A percentile compares a stretch with the other conserved stretches of the same genome.
Conservation (phyloP, 2,888 invertebrate species). For the Aethes cnicana region DNA sequence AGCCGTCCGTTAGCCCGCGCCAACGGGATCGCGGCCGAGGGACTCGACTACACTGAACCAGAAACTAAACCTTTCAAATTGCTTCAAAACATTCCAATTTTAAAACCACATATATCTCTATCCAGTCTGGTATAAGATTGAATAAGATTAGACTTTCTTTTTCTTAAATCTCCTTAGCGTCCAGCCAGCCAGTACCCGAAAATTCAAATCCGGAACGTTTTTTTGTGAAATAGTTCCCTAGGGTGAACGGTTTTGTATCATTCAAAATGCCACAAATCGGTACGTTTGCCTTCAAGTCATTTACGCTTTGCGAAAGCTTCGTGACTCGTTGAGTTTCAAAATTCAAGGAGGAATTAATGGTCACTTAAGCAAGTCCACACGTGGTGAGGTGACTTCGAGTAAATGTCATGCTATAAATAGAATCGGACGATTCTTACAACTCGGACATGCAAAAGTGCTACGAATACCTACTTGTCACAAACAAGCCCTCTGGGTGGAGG, state of each 20-base stretch:
- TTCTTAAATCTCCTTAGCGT: no score
- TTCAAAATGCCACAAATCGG: constrained; percentile 22
- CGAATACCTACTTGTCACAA: constrained; percentile 58
- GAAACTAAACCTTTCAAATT: constrained; percentile 8
- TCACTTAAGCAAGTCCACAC: constrained; percentile 29
- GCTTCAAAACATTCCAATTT: no score
- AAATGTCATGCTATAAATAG: constrained; percentile 31
- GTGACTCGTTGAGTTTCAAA: constrained; percentile 30
- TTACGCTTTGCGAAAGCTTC: constrained; percentile 28
- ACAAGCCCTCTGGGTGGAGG: constrained; percentile 65
- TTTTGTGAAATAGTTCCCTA: neutral
- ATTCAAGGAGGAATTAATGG: constrained; percentile 29
- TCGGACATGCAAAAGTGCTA: constrained; percentile 53
- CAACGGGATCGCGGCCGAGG: constrained; percentile 51
- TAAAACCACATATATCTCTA: no score
- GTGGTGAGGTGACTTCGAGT: constrained; percentile 17
- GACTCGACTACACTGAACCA: constrained; percentile 20
- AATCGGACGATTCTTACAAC: constrained; percentile 22
- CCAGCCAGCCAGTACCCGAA: neutral
- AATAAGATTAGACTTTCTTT: no score
- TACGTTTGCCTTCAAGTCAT: constrained; percentile 7
- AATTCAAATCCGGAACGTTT: constrained; percentile 10
- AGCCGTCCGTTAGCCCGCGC: constrained; percentile 73
- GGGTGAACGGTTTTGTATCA: constrained; percentile 8
- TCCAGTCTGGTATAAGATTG: no score